Evolutionary conservation across 2,797 vertebrate genomes (phyloP).

Genomic region (Malurus splendens): DNA sequence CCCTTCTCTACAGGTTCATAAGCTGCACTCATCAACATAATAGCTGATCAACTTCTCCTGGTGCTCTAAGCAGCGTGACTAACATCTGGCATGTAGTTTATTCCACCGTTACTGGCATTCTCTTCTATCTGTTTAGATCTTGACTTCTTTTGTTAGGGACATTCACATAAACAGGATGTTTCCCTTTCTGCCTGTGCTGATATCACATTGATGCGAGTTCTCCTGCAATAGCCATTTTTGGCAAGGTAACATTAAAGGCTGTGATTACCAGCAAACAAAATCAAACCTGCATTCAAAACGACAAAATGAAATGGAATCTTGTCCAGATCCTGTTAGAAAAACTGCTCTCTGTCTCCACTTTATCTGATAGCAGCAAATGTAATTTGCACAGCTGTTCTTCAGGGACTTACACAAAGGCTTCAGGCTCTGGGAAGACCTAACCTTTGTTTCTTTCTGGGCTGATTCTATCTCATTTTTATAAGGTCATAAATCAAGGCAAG

Average conservation of each 20-base stretch:
- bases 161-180: conserved; percentile 59
- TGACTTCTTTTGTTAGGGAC: conserved; percentile 43
- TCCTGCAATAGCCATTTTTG: conserved; percentile 44
- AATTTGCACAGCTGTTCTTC: conserved; percentile 63
- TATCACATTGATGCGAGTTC: background rate
- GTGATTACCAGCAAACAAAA: conserved; percentile 46
- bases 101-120: conserved; percentile 14
- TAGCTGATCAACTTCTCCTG: conserved; percentile 30
- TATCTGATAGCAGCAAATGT: conserved; percentile 44
- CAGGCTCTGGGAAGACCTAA: conserved; percentile 42
- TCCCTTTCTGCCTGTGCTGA: conserved; percentile 27
- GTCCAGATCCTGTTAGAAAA: conserved; percentile 47
- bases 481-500: conserved; percentile 54
- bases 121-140: conserved; percentile 54
- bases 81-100: conserved; percentile 49
- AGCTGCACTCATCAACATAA: background rate
- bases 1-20: conserved; percentile 10
- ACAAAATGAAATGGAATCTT: conserved; percentile 54
- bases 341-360: conserved; percentile 35
- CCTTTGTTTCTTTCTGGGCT: conserved; percentile 37
- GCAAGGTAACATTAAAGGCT: conserved; percentile 34
- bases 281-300: conserved; percentile 43
- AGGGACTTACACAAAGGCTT: conserved; percentile 55
- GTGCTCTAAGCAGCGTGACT: background rate
- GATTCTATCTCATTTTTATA: conserved; percentile 49